Evolutionary conservation across 2,797 vertebrate genomes (phyloP), one percentile per base, ranked within the genome.

Genomic region (Poeciliopsis presidionis): DNA sequence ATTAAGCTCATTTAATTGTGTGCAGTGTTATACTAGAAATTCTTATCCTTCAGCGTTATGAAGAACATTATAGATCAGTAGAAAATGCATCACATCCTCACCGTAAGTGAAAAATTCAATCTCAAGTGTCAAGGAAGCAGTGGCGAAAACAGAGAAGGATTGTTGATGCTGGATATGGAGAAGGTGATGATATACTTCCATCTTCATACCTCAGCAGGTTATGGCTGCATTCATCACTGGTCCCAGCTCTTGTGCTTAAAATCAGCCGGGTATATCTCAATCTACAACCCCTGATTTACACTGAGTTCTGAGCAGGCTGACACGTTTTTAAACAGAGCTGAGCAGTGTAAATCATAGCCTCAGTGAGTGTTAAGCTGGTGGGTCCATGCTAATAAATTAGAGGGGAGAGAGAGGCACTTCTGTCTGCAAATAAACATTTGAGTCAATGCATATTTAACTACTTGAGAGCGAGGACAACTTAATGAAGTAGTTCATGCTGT

Each of bases 171-270:
- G 82, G 77, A 88, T 90, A 88, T 80, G 80, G 87, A 90, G 76
- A 82, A 87, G 87, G 81, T 83, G 86, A 92, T 93, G 91, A 92
- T 93, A 84, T 88, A 91, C 89, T 90, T 91, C 78, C 87, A 87
- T 93, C 87, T 93, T 91, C 90, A 92, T 94, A 91, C 92, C 91
- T 94, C 92, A 91, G 89, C 91, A 92, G 84, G 90, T 93, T 92
- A 94, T 91, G 86, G 87, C 83, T 77, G 87, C 90, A 93, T 94
- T 92, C 88, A 94, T 94, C 93, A 93, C 77, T 39, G 83, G 85
- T 76, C 80, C 75, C 81, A 78, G 86, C 81, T 79, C 81, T 88
- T 85, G 83, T 82, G 80, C 87, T 93, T 89, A 92, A 92, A 91
- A 94, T 92, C 89, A 84, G 78, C 82, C 78, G 89, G 89, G 86